Conservation (phyloP, 37 sponge, comb jelly and placozoan genomes). For the Chondrilla cf. caribensis region DNA sequence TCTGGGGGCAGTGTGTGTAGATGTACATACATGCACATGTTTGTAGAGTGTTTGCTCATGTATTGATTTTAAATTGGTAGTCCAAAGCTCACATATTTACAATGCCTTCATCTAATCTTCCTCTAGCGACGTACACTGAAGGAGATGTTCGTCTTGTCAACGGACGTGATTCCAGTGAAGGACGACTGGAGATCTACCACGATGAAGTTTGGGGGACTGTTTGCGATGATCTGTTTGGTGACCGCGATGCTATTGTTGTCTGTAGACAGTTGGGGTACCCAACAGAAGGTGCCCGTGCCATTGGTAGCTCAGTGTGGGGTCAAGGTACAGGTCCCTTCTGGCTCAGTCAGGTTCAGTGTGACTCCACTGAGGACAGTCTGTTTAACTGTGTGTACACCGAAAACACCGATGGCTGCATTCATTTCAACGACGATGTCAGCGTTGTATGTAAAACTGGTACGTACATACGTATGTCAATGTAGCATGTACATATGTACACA, state of each 20-base stretch:
- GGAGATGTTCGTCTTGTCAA: slow-evolving; percentile 44
- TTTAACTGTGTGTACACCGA: slow-evolving; percentile 21
- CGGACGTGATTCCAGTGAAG: slow-evolving; percentile 24
- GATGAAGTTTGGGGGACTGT: slow-evolving; percentile 34
- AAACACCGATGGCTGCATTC: slow-evolving; percentile 7
- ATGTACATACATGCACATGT: too few species aligned
- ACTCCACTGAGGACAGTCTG: slow-evolving; percentile 17
- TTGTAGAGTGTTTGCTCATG: too few species aligned
- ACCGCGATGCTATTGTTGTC: slow-evolving; percentile 29
- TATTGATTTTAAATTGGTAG: too few species aligned
- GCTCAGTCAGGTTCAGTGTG: slow-evolving; percentile 32
- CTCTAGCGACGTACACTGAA: background rate
- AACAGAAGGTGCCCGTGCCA: background rate
- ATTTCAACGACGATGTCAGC: slow-evolving; percentile 30
- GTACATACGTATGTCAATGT: slow-evolving; percentile 7
- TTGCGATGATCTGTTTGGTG: slow-evolving; percentile 33
- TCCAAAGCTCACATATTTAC: background rate
- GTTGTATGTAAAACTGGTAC: slow-evolving; percentile 5
- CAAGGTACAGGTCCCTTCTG: slow-evolving; percentile 28
- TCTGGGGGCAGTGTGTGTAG: too few species aligned
- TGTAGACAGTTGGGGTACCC: slow-evolving; percentile 41
- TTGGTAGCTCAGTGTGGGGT: slow-evolving; percentile 8
- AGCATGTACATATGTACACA: background rate
- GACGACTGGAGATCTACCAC: slow-evolving; percentile 33
- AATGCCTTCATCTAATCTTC: background rate